Percentiles rank a stretch among this genome's conserved stretches.
Conservation (phyloP, 2,888 invertebrate species). For the Dermolepida albohirtum region DNA sequence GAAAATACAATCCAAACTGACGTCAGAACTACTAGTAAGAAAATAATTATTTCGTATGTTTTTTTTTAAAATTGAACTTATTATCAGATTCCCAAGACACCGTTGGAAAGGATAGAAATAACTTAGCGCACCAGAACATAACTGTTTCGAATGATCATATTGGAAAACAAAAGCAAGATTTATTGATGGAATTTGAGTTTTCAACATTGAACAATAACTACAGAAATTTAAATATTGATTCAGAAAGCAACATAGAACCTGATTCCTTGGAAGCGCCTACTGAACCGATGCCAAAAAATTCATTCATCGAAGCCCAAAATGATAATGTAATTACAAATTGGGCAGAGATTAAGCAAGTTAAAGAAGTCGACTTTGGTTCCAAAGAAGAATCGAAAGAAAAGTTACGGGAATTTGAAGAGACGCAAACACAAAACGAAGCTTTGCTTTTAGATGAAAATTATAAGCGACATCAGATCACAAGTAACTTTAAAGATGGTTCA, state of each 20-base stretch:
- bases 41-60: no score
- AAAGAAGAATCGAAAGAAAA: slow-evolving; percentile 13
- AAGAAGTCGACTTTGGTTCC: slow-evolving; percentile 14
- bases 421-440: slow-evolving; percentile 18
- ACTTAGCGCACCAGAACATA: no score
- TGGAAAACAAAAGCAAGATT: not conserved
- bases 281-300: not conserved
- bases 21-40: no score
- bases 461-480: not conserved
- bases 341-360: slow-evolving; percentile 17
- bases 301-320: not conserved
- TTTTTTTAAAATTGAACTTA: no score
- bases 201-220: not conserved
- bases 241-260: slow-evolving; percentile 17
- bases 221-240: slow-evolving; percentile 1
- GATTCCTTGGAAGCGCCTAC: slow-evolving; percentile 21
- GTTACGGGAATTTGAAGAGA: slow-evolving; percentile 14
- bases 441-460: slow-evolving; percentile 4
- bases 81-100: no score
- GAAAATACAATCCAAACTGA: no score
- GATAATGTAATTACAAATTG: not conserved
- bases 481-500: slow-evolving; percentile 4
- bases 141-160: no score
- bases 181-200: not conserved
- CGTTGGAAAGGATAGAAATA: no score